Evolutionary conservation across 1,140 invertebrate species (phyloP).

Genomic region (Brachionus rubens): DNA sequence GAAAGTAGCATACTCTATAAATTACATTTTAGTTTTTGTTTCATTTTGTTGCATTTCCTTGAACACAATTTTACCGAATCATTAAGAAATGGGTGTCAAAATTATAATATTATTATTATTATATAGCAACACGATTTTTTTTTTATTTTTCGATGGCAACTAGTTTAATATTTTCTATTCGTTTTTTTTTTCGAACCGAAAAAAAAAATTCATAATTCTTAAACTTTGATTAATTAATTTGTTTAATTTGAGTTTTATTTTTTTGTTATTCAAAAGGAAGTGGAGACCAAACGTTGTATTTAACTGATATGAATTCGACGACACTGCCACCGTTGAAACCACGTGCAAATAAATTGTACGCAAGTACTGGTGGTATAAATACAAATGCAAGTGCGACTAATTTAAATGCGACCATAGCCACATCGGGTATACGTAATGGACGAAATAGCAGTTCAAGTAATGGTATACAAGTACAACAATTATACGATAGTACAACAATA

Average conservation of each 20-base stretch:
- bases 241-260: too few relatives aligned
- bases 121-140: slow-evolving; percentile 23
- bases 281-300: slow-evolving; percentile 36
- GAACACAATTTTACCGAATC: too few relatives aligned
- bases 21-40: too few relatives aligned
- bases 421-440: slow-evolving; percentile 20
- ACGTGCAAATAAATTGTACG: slow-evolving; percentile 39
- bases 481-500: slow-evolving; percentile 31
- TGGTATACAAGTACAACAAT: slow-evolving; percentile 42
- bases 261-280: slow-evolving; percentile 31
- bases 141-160: slow-evolving; percentile 20
- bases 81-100: neutral
- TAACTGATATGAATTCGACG: slow-evolving; percentile 45
- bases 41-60: too few relatives aligned
- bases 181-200: slow-evolving; percentile 3
- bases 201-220: slow-evolving; percentile 32
- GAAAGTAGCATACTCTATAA: too few relatives aligned
- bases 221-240: too few relatives aligned
- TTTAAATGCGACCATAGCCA: slow-evolving; percentile 41
- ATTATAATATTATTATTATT: slow-evolving; percentile 41
- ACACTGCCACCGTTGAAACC: slow-evolving; percentile 45
- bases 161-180: slow-evolving; percentile 12
- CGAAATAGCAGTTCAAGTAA: slow-evolving; percentile 21
- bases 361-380: slow-evolving; percentile 12
- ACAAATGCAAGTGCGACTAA: slow-evolving; percentile 24